Base-by-base conservation (phyloP, 2,888 invertebrate species). In the Drosophila merina region DNA sequence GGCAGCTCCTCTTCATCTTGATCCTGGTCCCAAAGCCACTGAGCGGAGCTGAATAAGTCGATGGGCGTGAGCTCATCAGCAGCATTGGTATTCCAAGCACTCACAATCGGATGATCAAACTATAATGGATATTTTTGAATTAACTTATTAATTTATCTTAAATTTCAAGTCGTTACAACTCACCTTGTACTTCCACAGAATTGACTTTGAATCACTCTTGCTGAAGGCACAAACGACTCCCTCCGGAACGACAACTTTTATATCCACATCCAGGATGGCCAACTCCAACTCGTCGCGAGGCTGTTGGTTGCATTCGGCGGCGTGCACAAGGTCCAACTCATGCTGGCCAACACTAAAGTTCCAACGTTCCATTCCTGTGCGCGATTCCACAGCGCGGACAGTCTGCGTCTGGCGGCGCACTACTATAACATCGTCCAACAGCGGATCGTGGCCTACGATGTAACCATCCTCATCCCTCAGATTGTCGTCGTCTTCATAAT, bases 271-370 rank as follows among this genome's bases (percentile, higher is more conserved):
- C 4, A 91, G 73, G 0, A 91, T 77, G 3, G 89, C 88, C 68
- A 89, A 74, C 59, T 91, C 90, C 25, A 89, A 36, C 1, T 91
- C 89, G 44, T 75, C 89, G 10, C 82, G 86, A n/a, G 83, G 59
- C 48, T 80, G 78, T 52, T 87, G 75, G 57, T 89, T 91, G 63
- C 95, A 95, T 67, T 93, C 93, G 38, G 89, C 88, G 48, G 92
- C 91, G 59, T 92, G 92, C 59, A 93, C 86, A 86, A 95, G 64
- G 58, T 95, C 95, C 52, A 98, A 89, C 78, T 97, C 96, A 91
- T 98, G 97, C 77, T 96, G 95, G 0, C 96, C 97, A 25, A 98
- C 98, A 91, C 97, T 98, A 91, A 98, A 98, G 93, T 98, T 98
- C 98, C 98, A 98, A 89, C 97, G 93, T 93, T 99, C 98, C 47